Evolutionary conservation across 2,113 vertebrate genomes (phyloP), one percentile per base, ranked within the genome.

Genomic region (Delphinus delphis): DNA sequence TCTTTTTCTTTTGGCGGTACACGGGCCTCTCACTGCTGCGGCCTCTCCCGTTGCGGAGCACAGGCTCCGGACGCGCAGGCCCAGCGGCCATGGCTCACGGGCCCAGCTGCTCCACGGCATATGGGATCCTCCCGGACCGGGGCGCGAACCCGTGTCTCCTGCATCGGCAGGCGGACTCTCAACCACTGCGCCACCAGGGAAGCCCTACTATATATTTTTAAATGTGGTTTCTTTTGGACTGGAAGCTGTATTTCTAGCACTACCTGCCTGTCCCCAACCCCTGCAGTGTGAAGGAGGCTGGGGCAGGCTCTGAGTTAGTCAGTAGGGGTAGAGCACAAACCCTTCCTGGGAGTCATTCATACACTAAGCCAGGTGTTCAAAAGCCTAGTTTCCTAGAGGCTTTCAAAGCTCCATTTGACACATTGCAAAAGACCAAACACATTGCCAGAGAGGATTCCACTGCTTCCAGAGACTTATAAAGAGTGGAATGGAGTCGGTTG

Each of bases 391-490:
- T 93, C 67, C 76, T 3, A 33, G 65, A 96, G 13, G 13, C 26
- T 94, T 93, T 74, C 15, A 41, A 70, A 85, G 62, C 36, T 70
- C 63, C 33, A 11, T 83, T 80, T 76, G 63, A 71, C 53, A 67
- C 70, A 50, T 55, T 50, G 62, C 67, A 70, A 76, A 89, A 65
- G 68, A 81, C 47, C 36, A 95, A 76, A 76, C 3, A 36, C 28
- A 17, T 80, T 58, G 12, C 76, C 87, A 91, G 70, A 90, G 79
- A 93, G 62, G 41, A 85, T 77, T 76, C 31, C 18, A 71, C 67
- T 36, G 33, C n/a, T 95, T 91, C 80, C 79, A 73, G 71, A 68
- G 70, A 95, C 41, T 89, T 74, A 71, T 47, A 65, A 81, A 74
- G 47, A 88, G 53, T 71, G 28, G 33, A 94, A 88, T 60, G 70